Conservation (phyloP, 2,797 vertebrate genomes). For the Pseudochirops corinnae region DNA sequence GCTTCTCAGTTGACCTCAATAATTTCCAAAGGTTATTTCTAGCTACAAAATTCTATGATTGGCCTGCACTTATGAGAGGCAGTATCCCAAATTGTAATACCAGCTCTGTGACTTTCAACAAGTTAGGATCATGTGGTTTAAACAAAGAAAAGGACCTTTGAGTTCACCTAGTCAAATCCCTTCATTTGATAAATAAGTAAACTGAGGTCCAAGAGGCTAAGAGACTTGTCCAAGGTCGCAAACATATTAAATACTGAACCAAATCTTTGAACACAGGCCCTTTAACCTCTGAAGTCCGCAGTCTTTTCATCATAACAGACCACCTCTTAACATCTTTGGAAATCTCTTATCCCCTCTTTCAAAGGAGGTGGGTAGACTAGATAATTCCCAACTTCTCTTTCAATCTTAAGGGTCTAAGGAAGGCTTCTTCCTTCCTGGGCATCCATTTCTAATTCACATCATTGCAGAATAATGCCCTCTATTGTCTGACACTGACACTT, state of each 20-base stretch:
- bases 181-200: not conserved
- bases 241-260: not conserved
- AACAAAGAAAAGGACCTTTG: not conserved
- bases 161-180: not conserved
- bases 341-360: not conserved
- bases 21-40: not conserved
- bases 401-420: not conserved
- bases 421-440: not conserved
- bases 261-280: not conserved
- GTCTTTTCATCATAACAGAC: not conserved
- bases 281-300: not conserved
- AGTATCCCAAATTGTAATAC: not conserved
- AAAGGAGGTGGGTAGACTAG: not conserved
- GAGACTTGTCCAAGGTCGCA: not conserved
- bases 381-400: not conserved
- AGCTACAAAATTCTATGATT: not conserved
- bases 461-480: not conserved
- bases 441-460: not conserved
- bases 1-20: not conserved
- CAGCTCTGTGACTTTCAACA: not conserved
- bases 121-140: not conserved
- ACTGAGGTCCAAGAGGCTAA: not conserved
- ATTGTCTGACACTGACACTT: accelerated
- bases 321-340: not conserved
- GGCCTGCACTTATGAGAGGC: not conserved